Percentiles rank a stretch among this genome's conserved stretches.
Conservation (phyloP, 2,113 vertebrate species). For the Tetrax tetrax region DNA sequence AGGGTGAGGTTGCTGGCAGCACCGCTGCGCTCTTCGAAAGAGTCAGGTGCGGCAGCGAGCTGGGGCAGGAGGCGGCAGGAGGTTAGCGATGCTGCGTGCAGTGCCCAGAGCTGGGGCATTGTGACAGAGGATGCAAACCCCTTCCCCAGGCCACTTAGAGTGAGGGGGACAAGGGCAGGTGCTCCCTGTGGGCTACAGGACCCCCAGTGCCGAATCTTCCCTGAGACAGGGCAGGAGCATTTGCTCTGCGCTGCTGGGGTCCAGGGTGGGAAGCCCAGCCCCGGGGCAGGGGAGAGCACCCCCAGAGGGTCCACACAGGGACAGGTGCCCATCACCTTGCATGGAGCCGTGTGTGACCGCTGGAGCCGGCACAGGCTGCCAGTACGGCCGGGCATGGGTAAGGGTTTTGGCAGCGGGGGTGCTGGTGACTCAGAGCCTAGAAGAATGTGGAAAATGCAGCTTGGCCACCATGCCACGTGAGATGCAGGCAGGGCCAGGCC, state of each 20-base stretch:
- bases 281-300: background rate
- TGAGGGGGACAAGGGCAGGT: background rate
- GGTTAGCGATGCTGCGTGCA: accelerated
- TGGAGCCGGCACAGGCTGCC: background rate
- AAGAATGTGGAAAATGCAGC: constrained; percentile 65
- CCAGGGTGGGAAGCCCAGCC: background rate
- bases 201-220: background rate
- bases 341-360: accelerated
- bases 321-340: accelerated
- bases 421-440: background rate
- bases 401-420: background rate
- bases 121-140: background rate
- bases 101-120: background rate
- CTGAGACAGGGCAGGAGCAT: background rate
- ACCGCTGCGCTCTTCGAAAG: background rate
- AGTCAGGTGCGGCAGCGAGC: accelerated
- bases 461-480: background rate
- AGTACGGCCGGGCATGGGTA: background rate
- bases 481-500: constrained; percentile 37
- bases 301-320: accelerated
- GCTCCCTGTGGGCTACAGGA: background rate
- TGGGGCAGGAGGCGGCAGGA: background rate
- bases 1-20: constrained; percentile 4
- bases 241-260: accelerated
- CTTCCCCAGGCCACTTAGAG: background rate